Base-by-base conservation (phyloP, 2,888 invertebrate genomes). In the Protonemura montana region DNA sequence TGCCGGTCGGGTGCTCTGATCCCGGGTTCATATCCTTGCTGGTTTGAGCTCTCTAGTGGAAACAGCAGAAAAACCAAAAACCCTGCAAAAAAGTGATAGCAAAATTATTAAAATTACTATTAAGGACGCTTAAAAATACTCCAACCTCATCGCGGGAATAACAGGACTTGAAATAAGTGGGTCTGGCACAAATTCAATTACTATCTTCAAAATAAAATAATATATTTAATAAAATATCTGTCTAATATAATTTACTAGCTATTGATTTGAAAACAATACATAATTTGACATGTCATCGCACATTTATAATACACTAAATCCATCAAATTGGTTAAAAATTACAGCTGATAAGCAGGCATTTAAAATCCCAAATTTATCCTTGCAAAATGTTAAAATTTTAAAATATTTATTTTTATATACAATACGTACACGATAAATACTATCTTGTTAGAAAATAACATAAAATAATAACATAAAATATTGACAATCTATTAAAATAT, bases 261-360 rank as follows among this genome's bases (percentile, higher is more conserved):
- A 59, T 21, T 59, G 59, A 21, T 59, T 59, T 59, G 13, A 21
- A 21, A 59, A 59, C 13, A 59, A 59, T 21, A 59, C 59, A 59
- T 21, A 59, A 59, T 16, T 26, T 42, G 16, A 26, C 42, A 82
- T 41, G 29, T 42, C 41, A 82, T 82, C 35, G 30, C 25, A 13
- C 35, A n/a, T n/a, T 83, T 83, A 41, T 83, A 26, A 7, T 41
- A 83, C 82, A 83, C 82, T 42, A 83, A 83, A 83, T 83, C 82
- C 82, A 13, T 83, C 41, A 83, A 83, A 83, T 25, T 41, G 42
- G 25, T 42, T 35, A 83, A 82, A 41, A 41, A 81, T n/a, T 26
- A 41, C 5, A 26, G 35, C 25, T 42, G 26, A 83, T 41, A 25
- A 3, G 10, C 10, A 35, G 35, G 35, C 10, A 35, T 35, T 35